These are phyloP conservation scores for Cephalopachus bancanus DNA, from an alignment of 2,797 vertebrate species.

Conservation along the genomic window DNA sequence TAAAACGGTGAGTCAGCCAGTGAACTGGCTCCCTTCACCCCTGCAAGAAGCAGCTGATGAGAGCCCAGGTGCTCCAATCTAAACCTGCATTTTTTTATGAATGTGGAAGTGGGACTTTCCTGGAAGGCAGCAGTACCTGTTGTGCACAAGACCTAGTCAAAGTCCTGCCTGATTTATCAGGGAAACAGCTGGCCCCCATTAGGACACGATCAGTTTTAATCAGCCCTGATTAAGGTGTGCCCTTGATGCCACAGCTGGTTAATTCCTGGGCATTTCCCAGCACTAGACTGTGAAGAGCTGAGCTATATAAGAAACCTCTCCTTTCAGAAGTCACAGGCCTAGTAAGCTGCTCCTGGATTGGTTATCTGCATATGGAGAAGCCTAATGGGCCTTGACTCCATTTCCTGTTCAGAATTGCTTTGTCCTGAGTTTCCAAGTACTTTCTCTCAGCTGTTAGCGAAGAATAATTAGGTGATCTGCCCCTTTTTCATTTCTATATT, in stretches of 20 bases:
- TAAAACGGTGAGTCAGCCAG: background rate
- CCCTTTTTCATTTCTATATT: background rate
- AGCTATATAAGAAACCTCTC: background rate
- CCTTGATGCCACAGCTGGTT: background rate
- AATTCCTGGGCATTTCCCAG: background rate
- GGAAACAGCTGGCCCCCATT: background rate
- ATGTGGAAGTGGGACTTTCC: fast-evolving
- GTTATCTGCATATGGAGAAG: background rate
- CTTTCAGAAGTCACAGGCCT: background rate
- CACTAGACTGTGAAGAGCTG: background rate
- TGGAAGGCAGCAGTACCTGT: background rate
- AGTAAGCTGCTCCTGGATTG: background rate
- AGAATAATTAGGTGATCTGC: background rate
- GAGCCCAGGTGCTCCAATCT: background rate
- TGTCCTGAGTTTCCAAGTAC: background rate
- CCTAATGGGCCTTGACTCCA: background rate
- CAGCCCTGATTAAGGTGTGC: background rate
- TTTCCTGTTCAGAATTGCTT: background rate
- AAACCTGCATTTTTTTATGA: background rate
- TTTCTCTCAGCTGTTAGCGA: background rate
- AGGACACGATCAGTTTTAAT: background rate
- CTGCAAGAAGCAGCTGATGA: background rate
- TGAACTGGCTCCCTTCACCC: background rate
- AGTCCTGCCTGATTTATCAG: background rate
- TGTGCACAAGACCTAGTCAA: background rate